These are phyloP conservation scores for Herpetotheres cachinnans DNA, from an alignment of 2,113 vertebrate species.

Conservation along the genomic window DNA sequence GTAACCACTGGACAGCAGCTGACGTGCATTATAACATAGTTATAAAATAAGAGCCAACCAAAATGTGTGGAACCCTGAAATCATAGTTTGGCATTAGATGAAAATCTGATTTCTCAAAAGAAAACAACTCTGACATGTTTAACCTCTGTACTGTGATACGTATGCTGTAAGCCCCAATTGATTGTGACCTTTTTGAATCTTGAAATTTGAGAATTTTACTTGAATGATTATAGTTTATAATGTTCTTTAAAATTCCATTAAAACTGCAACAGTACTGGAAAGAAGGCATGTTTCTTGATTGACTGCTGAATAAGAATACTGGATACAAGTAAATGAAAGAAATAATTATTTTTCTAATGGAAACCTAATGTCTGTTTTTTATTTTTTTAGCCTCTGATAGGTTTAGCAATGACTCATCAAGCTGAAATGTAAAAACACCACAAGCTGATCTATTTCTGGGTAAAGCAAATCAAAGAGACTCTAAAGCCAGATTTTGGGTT, in stretches of 20 bases:
- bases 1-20: not conserved
- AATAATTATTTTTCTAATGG: not conserved
- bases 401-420: slow-evolving; percentile 30
- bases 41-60: not conserved
- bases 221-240: not conserved
- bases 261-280: not conserved
- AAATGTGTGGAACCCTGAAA: not conserved
- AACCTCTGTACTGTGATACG: not conserved
- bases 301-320: not conserved
- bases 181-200: not conserved
- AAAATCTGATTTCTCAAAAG: not conserved
- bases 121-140: not conserved
- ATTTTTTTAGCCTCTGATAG: not conserved
- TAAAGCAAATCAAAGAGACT: not conserved
- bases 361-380: not conserved
- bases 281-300: not conserved
- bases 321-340: not conserved
- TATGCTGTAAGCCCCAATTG: not conserved
- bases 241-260: not conserved
- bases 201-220: not conserved
- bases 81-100: not conserved
- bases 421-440: not conserved
- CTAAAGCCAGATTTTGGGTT: not conserved
- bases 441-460: not conserved
- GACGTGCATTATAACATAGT: not conserved